Conservation (phyloP, 2,113 vertebrate genomes). For the Scytalopus superciliaris region DNA sequence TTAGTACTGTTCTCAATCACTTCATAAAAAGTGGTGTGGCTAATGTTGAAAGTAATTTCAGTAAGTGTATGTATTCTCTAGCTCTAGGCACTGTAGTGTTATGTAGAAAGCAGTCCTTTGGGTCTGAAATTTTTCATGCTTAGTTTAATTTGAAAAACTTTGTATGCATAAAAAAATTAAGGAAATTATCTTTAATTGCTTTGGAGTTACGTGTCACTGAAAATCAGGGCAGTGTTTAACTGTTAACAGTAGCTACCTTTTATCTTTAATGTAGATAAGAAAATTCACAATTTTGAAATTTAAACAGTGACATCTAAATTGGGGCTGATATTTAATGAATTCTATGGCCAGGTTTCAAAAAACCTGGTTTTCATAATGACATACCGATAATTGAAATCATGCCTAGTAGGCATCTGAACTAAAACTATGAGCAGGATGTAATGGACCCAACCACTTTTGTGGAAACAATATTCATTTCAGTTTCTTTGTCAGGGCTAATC, state of each 20-base stretch:
- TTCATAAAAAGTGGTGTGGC: background rate
- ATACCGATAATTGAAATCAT: conserved; percentile 15
- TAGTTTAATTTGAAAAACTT: background rate
- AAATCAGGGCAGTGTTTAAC: background rate
- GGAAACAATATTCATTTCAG: background rate
- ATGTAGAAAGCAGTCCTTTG: background rate
- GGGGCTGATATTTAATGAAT: background rate
- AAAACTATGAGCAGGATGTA: background rate
- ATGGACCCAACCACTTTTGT: background rate
- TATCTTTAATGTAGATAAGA: background rate
- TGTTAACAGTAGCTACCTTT: background rate
- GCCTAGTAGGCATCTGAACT: conserved; percentile 10
- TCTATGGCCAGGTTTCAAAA: background rate
- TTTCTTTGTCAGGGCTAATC: conserved; percentile 40
- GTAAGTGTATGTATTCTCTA: background rate
- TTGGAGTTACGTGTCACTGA: background rate
- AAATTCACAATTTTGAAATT: background rate
- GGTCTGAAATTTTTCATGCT: background rate
- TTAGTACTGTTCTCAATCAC: background rate
- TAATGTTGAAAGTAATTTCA: background rate
- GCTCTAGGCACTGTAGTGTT: background rate
- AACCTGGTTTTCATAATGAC: conserved; percentile 29
- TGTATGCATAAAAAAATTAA: background rate
- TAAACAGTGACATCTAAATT: background rate
- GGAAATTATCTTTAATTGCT: background rate